Evolutionary conservation across 37 sponge, comb jelly and placozoan genomes (phyloP), one percentile per base, ranked within the genome.

Genomic region (Cladorhizidae sp.): DNA sequence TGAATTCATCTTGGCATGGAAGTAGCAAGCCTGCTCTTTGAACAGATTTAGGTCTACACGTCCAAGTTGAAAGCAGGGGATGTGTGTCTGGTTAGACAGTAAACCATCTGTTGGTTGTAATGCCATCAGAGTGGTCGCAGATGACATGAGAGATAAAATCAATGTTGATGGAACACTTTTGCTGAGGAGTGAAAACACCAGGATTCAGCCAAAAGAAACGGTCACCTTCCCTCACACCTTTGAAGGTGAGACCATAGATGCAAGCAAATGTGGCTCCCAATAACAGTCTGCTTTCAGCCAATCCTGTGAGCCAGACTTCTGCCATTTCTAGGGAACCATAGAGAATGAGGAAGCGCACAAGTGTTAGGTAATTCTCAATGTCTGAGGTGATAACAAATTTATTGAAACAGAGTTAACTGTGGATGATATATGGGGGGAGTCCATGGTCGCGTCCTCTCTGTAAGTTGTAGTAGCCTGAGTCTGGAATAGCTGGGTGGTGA

Each of bases 371-470:
- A 49, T 76, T 62, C 62, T 78, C 64, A 55, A 89, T 59, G 18
- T 56, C 67, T 15, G 56, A 15, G 7, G 57, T 29, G 31, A n/a
- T 3, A 8, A 20, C 40, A 33, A 70, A 78, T 31, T 21, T 45
- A 0, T 55, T 23, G 29, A 58, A 35, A 43, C 95, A 96, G 58
- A 87, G 68, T 31, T 67, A 35, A 31, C 79, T 80, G 82, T 67
- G 86, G 42, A 70, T 74, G 3, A 51, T 78, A 68, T 93, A 96
- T 0, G 90, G 80, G 15, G 96, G 90, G 2, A 98, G 79, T 7
- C 96, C 96, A 79, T 93, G 91, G 67, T 95, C 96, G 40, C 96
- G 87, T 8, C 95, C 95, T 42, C 96, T 58, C 65, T 95, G 96
- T 9, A 95, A 81, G 64, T 92, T 95, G 31, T 67, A 31, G 32